Evolutionary conservation across 2,113 vertebrate species (phyloP).

Genomic region (Setophaga coronata): DNA sequence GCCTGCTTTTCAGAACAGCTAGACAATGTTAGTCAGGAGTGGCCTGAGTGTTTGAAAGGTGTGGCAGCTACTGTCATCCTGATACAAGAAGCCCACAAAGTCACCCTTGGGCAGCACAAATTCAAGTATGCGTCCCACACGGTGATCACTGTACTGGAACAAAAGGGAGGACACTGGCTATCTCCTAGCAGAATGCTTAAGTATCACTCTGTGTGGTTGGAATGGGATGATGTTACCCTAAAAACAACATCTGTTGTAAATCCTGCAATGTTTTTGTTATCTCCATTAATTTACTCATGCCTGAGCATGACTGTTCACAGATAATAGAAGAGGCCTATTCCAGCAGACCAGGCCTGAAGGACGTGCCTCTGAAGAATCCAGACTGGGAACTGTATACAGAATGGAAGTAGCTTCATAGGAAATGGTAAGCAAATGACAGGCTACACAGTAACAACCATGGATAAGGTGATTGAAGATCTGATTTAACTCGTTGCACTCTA

Average conservation of each 20-base stretch:
- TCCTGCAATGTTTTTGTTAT: not conserved
- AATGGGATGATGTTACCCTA: not conserved
- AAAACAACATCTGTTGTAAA: not conserved
- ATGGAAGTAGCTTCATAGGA: not conserved
- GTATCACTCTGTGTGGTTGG: not conserved
- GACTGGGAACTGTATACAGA: not conserved
- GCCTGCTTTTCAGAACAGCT: not conserved
- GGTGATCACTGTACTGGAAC: not conserved
- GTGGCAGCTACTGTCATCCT: not conserved
- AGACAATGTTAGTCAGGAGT: not conserved
- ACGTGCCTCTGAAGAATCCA: accelerated
- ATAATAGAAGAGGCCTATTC: not conserved
- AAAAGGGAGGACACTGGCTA: not conserved
- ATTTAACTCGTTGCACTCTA: not conserved
- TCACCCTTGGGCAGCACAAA: not conserved
- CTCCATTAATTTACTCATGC: not conserved
- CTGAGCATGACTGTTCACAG: not conserved
- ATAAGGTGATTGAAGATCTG: not conserved
- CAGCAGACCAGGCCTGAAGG: not conserved
- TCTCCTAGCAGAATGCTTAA: not conserved
- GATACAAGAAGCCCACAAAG: not conserved
- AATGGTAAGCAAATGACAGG: not conserved
- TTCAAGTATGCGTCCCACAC: accelerated
- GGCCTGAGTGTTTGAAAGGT: not conserved
- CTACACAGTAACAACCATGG: not conserved